These are phyloP conservation scores for Pseudochromis fuscus DNA, from an alignment of 2,797 vertebrate genomes.

Conservation along the genomic window DNA sequence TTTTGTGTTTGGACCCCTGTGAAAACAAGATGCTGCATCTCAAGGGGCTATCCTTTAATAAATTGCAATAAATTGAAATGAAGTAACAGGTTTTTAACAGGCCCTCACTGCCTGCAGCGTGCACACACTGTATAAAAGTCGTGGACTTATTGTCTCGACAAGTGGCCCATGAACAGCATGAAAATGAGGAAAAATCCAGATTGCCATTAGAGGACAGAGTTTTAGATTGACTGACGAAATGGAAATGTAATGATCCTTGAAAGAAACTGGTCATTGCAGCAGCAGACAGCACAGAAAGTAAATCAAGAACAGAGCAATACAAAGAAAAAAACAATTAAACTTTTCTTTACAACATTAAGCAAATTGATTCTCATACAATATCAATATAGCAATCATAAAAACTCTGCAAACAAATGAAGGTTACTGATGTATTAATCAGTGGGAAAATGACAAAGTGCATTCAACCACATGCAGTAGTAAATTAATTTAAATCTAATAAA, in stretches of 20 bases:
- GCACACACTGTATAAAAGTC: too few relatives aligned
- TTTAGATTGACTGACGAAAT: slow-evolving; percentile 27
- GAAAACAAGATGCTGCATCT: too few relatives aligned
- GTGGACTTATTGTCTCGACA: not conserved
- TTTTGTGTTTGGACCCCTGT: too few relatives aligned
- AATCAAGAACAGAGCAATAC: not conserved
- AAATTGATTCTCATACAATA: not conserved
- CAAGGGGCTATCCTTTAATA: too few relatives aligned
- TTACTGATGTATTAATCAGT: not conserved
- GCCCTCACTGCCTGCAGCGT: too few relatives aligned
- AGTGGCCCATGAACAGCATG: not conserved
- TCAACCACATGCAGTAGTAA: not conserved
- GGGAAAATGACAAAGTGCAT: not conserved
- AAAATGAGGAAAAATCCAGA: not conserved
- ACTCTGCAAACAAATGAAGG: not conserved
- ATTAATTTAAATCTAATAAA: too few relatives aligned
- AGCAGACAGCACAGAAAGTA: not conserved
- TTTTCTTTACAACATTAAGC: not conserved
- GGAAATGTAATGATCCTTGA: slow-evolving; percentile 29
- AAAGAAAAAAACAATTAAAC: not conserved
- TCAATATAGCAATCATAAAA: not conserved
- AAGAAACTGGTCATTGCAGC: slow-evolving; percentile 20
- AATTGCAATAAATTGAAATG: too few relatives aligned
- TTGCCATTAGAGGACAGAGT: not conserved
- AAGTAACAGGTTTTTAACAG: too few relatives aligned